Conservation (phyloP, 2,888 invertebrate species). For the Folsomia candida region DNA sequence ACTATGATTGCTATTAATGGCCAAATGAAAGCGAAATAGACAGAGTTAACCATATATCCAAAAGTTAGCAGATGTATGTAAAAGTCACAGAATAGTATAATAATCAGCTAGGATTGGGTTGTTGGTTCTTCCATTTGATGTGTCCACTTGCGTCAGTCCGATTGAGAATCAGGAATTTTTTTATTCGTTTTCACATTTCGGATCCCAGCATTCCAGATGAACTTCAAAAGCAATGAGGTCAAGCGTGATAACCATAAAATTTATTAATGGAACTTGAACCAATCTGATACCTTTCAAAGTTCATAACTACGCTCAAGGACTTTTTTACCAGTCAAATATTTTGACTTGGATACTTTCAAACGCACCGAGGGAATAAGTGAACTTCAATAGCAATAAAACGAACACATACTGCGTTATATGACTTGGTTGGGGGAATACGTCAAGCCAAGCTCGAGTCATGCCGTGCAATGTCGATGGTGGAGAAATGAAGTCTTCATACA, state of each 20-base stretch:
- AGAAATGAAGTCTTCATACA: neutral
- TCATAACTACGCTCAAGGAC: neutral
- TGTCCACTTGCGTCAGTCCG: neutral
- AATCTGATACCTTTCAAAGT: slow-evolving; percentile 15
- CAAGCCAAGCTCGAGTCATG: too few species aligned
- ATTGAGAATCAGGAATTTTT: slow-evolving; percentile 8
- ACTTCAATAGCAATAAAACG: slow-evolving; percentile 15
- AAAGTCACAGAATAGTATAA: too few species aligned
- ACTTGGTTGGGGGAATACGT: neutral
- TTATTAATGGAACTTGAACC: slow-evolving; percentile 19
- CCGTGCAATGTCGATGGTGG: too few species aligned
- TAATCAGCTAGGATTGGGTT: too few species aligned
- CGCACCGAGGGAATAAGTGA: neutral
- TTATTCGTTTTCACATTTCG: neutral
- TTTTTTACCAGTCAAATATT: slow-evolving; percentile 18
- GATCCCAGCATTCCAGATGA: neutral
- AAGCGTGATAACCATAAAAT: slow-evolving; percentile 26
- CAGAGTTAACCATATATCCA: too few species aligned
- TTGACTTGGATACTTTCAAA: neutral
- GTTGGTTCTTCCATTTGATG: too few species aligned
- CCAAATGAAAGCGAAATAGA: too few species aligned
- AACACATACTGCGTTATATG: neutral
- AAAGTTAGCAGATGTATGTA: neutral
- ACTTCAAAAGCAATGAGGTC: slow-evolving; percentile 21
- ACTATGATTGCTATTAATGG: too few species aligned